These are phyloP conservation scores for Yponomeuta plumbellus DNA, from an alignment of 2,888 invertebrate species.

Conservation along the genomic window DNA sequence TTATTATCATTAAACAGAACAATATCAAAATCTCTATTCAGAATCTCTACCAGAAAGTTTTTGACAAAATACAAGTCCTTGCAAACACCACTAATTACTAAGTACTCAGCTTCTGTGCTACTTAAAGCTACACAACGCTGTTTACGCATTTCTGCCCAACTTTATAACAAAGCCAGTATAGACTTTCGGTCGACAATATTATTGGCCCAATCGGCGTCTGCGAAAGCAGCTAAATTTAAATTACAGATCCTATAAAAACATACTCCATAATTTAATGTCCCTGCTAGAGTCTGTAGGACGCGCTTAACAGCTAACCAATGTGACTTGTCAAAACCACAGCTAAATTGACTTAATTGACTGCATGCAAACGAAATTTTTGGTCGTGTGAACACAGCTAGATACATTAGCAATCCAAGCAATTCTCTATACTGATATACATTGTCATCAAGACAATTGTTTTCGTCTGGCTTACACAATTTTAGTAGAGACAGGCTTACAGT, in stretches of 20 bases:
- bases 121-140: slow-evolving; percentile 23
- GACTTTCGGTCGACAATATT: slow-evolving; percentile 23
- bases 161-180: slow-evolving; percentile 25
- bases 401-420: slow-evolving; percentile 18
- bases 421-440: slow-evolving; percentile 15
- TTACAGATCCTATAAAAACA: slow-evolving; percentile 15
- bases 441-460: slow-evolving; percentile 8
- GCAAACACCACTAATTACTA: slow-evolving; percentile 22
- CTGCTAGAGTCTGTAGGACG: slow-evolving; percentile 22
- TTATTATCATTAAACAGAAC: slow-evolving; percentile 22
- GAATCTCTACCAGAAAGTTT: slow-evolving; percentile 16
- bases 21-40: slow-evolving; percentile 1
- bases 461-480: slow-evolving; percentile 17
- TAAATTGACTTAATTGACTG: slow-evolving; percentile 25
- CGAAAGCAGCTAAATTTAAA: slow-evolving; percentile 15
- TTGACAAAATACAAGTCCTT: slow-evolving; percentile 21
- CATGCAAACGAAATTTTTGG: slow-evolving; percentile 24
- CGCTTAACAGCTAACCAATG: slow-evolving; percentile 24
- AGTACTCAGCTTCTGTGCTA: slow-evolving; percentile 28
- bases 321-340: slow-evolving; percentile 16
- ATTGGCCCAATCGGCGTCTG: slow-evolving; percentile 25
- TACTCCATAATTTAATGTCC: slow-evolving; percentile 21
- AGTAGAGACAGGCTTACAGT: slow-evolving; percentile 23
- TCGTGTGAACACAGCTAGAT: slow-evolving; percentile 24
- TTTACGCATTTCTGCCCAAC: slow-evolving; percentile 23